These are phyloP conservation scores for Thymelicus lineola DNA, from an alignment of 2,888 invertebrate genomes.

Conservation along the genomic window DNA sequence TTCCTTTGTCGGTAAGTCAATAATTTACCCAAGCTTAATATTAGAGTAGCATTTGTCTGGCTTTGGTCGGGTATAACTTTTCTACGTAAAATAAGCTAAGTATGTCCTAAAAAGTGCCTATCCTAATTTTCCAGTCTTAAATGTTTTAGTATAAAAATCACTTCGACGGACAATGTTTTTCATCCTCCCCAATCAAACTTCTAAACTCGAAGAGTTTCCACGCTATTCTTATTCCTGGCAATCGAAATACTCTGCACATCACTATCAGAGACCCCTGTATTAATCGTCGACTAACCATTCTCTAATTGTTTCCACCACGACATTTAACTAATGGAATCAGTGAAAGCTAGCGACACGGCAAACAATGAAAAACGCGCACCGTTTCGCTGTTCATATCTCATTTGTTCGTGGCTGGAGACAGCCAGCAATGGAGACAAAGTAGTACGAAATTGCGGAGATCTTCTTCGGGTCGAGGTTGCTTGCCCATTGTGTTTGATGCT, in stretches of 20 bases:
- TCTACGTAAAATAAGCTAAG: no score
- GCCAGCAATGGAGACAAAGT: conserved; percentile 74
- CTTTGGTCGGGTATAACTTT: no score
- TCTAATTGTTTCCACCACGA: conserved; percentile 24
- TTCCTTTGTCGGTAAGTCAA: no score
- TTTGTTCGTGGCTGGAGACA: conserved; percentile 63
- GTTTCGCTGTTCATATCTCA: conserved; percentile 65
- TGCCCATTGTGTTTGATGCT: conserved; percentile 69
- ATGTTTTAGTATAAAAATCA: no score
- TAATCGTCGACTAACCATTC: conserved; percentile 42
- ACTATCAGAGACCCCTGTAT: conserved; percentile 28
- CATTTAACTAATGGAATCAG: conserved; percentile 32
- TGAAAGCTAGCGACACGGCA: conserved; percentile 50
- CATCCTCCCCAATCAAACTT: no score
- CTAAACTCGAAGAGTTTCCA: no score
- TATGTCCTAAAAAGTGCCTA: no score
- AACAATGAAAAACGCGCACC: conserved; percentile 68
- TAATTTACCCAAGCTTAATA: no score
- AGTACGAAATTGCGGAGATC: conserved; percentile 66
- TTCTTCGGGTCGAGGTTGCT: conserved; percentile 55
- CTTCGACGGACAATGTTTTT: no score
- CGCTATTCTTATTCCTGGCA: not conserved
- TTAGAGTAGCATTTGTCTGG: no score
- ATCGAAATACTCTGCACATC: conserved; percentile 2
- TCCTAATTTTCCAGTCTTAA: no score